Conservation (phyloP, 2,113 vertebrate genomes). For the Heptranchias perlo region DNA sequence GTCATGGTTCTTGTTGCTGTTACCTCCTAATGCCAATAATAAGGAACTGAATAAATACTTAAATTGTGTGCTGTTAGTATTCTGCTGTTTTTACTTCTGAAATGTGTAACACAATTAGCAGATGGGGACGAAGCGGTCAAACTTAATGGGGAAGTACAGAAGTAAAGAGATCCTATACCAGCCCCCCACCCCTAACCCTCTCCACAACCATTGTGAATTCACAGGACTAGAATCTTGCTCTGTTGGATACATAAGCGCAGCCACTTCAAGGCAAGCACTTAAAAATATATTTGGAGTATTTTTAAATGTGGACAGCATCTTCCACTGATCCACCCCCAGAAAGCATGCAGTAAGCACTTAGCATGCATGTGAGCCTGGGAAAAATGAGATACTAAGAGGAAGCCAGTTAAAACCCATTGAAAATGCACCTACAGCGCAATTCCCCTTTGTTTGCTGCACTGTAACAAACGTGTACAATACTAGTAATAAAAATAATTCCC, state of each 20-base stretch:
- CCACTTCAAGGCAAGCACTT: neutral
- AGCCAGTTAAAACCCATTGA: neutral
- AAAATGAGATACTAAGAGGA: neutral
- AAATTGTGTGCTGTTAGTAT: neutral
- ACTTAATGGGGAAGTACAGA: neutral
- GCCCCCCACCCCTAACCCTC: neutral
- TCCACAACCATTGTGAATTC: neutral
- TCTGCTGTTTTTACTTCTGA: neutral
- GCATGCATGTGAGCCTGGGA: neutral
- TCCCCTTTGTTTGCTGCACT: neutral
- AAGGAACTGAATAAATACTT: neutral
- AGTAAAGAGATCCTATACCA: neutral
- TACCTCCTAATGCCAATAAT: too few relatives aligned
- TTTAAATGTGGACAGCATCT: neutral
- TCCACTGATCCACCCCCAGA: neutral
- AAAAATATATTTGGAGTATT: neutral
- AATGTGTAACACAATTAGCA: neutral
- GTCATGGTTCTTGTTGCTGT: too few relatives aligned
- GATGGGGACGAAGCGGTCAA: neutral
- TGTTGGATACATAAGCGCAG: neutral
- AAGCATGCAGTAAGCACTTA: neutral
- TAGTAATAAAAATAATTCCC: neutral
- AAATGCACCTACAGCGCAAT: neutral
- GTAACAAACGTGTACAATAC: neutral
- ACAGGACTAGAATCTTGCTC: neutral